A percentile compares a stretch with the other conserved stretches of the same genome.
phyloP scores from a whole-genome alignment of 2,113 vertebrate genomes.

The Rhadina sibilatrix region DNA sequence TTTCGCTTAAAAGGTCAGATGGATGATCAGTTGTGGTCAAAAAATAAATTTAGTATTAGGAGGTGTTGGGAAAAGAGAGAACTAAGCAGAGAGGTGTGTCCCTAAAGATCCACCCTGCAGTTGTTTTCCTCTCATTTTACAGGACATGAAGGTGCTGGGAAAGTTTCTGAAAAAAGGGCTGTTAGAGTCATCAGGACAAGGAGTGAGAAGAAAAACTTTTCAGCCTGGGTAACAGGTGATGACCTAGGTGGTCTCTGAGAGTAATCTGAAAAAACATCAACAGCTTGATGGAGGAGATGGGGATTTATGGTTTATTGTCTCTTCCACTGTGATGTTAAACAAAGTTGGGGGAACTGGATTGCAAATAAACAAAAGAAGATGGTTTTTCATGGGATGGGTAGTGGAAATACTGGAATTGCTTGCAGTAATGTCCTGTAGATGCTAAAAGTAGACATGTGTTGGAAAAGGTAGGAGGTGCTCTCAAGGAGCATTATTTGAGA shows the following conservation, averaged over 20 bases:
- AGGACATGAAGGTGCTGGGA: not conserved
- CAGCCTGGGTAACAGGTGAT: not conserved
- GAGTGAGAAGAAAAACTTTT: not conserved
- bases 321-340: not conserved
- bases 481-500: not conserved
- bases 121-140: not conserved
- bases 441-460: fast-evolving
- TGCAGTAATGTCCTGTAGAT: not conserved
- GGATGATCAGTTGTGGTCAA: not conserved
- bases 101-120: not conserved
- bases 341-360: not conserved
- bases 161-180: not conserved
- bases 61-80: not conserved
- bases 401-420: not conserved
- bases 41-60: not conserved
- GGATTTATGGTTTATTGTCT: not conserved
- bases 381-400: not conserved
- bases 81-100: not conserved
- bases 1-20: not conserved
- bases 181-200: not conserved
- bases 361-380: not conserved
- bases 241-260: not conserved
- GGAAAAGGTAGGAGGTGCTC: fast-evolving
- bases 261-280: not conserved
- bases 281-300: not conserved